Evolutionary conservation across 2,113 vertebrate genomes (phyloP).

Genomic region (Myotis lucifugus): DNA sequence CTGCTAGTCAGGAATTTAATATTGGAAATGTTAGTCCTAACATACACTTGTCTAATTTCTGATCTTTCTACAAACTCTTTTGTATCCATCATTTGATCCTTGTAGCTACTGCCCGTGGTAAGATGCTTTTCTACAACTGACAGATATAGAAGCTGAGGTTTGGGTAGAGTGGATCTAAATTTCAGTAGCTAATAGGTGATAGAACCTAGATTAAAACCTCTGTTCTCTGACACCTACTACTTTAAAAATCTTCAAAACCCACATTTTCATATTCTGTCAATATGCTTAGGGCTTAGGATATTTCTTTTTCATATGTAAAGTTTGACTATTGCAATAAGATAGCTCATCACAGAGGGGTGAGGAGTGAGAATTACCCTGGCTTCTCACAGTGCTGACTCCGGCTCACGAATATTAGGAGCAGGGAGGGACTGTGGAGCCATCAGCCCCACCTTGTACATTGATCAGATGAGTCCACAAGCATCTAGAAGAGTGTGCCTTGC

Average conservation of each 20-base stretch:
- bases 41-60: neutral
- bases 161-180: neutral
- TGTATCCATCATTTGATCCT: neutral
- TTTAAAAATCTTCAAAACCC: neutral
- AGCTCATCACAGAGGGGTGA: neutral
- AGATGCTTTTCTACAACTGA: neutral
- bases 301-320: neutral
- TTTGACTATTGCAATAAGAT: neutral
- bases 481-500: neutral
- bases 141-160: neutral
- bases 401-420: neutral
- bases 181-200: neutral
- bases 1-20: neutral
- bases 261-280: neutral
- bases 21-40: slow-evolving; percentile 7
- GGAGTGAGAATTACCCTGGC: neutral
- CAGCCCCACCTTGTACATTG: neutral
- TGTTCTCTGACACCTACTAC: neutral
- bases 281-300: neutral
- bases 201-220: neutral
- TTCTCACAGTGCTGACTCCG: neutral
- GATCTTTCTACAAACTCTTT: neutral
- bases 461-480: neutral
- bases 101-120: neutral
- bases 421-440: neutral